Evolutionary conservation across 1,140 invertebrate species (phyloP).

Genomic region (Drosophila trapezifrons): DNA sequence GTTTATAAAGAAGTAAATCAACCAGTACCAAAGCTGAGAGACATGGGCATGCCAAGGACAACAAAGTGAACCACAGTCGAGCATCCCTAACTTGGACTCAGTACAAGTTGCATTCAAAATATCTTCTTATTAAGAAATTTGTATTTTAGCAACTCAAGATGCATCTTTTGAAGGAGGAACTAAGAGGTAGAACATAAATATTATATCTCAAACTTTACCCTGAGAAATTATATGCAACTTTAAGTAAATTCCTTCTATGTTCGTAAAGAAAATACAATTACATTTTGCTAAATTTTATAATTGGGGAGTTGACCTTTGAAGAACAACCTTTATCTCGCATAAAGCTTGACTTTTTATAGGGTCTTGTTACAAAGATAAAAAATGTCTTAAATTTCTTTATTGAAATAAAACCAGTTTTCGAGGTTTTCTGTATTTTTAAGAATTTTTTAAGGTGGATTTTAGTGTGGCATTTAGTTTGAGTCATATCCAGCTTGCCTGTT

Average conservation of each 20-base stretch:
- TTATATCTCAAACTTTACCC: not conserved
- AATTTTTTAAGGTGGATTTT: not conserved
- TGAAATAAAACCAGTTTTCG: not conserved
- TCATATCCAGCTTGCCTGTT: constrained; percentile 3
- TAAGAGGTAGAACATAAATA: not conserved
- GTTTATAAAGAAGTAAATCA: constrained; percentile 59
- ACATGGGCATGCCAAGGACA: constrained; percentile 64
- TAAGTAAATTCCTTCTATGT: not conserved
- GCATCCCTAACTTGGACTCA: not conserved
- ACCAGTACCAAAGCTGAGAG: constrained; percentile 28
- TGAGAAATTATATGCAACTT: too few relatives aligned
- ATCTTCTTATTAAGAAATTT: not conserved
- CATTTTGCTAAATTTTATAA: not conserved
- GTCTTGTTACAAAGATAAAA: not conserved
- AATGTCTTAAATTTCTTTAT: not conserved
- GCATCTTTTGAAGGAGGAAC: not conserved
- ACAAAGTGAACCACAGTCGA: constrained; percentile 22
- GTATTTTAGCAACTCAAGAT: not conserved
- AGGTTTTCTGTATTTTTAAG: constrained; percentile 1
- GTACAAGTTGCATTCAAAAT: not conserved
- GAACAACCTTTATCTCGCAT: too few relatives aligned
- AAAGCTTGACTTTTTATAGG: too few relatives aligned
- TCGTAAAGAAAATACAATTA: not conserved
- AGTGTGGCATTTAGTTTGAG: constrained; percentile 2
- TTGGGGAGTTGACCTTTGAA: not conserved